These are phyloP conservation scores for Microtus californicus DNA, from an alignment of 2,797 vertebrate genomes.

Conservation along the genomic window DNA sequence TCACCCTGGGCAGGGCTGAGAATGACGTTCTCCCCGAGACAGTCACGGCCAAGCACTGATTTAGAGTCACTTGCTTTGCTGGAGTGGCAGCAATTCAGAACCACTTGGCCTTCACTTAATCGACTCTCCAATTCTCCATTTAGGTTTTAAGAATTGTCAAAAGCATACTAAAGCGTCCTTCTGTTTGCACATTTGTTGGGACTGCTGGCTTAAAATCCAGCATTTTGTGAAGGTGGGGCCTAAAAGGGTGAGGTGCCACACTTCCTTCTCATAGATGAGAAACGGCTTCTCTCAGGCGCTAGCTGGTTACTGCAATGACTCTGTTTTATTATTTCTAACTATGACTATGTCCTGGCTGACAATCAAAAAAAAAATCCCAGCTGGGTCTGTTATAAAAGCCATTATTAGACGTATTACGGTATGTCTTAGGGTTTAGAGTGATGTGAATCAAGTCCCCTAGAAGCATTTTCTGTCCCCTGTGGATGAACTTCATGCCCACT, in stretches of 20 bases:
- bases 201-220: not conserved
- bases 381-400: not conserved
- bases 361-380: not conserved
- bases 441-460: constrained; percentile 46
- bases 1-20: not conserved
- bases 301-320: not conserved
- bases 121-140: not conserved
- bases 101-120: constrained; percentile 22
- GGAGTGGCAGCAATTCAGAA: constrained; percentile 44
- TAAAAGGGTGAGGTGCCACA: no score
- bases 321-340: not conserved
- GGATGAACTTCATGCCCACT: constrained; percentile 8
- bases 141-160: constrained; percentile 60
- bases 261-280: not conserved
- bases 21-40: not conserved
- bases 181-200: not conserved
- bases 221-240: not conserved
- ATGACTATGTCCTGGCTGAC: not conserved
- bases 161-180: constrained; percentile 28
- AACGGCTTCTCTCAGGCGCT: not conserved
- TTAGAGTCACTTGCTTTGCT: constrained; percentile 10
- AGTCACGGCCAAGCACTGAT: constrained; percentile 25
- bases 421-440: not conserved
- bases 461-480: constrained; percentile 40
- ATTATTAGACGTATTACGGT: not conserved